Conservation (phyloP, 2,888 invertebrate species). For the Pasiphila rectangulata region DNA sequence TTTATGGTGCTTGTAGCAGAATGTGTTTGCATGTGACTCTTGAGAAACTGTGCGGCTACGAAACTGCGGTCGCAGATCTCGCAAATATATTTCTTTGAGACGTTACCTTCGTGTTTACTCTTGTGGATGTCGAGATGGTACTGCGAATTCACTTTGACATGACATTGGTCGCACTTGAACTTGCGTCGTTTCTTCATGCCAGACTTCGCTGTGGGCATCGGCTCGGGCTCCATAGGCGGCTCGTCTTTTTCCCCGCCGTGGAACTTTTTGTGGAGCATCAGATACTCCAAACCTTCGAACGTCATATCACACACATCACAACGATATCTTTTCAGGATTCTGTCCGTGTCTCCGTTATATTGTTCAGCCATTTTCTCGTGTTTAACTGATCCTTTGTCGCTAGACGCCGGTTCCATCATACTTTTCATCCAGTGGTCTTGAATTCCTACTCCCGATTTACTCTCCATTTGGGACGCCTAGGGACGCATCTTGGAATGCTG, state of each 20-base stretch:
- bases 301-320: conserved; percentile 72
- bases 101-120: conserved; percentile 70
- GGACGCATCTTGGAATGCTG: conserved; percentile 50
- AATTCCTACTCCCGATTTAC: conserved; percentile 65
- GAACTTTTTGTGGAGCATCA: conserved; percentile 73
- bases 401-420: conserved; percentile 74
- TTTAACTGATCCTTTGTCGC: conserved; percentile 70
- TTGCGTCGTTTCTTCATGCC: conserved; percentile 69
- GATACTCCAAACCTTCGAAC: conserved; percentile 70
- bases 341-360: conserved; percentile 63
- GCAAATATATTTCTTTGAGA: conserved; percentile 68
- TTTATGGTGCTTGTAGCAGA: conserved; percentile 68
- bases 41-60: conserved; percentile 72
- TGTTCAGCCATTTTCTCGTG: conserved; percentile 73
- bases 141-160: conserved; percentile 74
- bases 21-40: conserved; percentile 76
- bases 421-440: conserved; percentile 77
- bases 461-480: conserved; percentile 65
- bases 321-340: conserved; percentile 62
- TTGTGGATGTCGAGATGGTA: conserved; percentile 73
- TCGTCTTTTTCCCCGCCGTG: conserved; percentile 71
- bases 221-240: conserved; percentile 58
- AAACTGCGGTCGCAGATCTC: conserved; percentile 73
- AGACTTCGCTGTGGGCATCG: conserved; percentile 45
- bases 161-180: conserved; percentile 72